Percentiles rank a stretch among this genome's conserved stretches.
Evolutionary conservation across 2,797 vertebrate species (phyloP).

Genomic region (Poecilia gillii): DNA sequence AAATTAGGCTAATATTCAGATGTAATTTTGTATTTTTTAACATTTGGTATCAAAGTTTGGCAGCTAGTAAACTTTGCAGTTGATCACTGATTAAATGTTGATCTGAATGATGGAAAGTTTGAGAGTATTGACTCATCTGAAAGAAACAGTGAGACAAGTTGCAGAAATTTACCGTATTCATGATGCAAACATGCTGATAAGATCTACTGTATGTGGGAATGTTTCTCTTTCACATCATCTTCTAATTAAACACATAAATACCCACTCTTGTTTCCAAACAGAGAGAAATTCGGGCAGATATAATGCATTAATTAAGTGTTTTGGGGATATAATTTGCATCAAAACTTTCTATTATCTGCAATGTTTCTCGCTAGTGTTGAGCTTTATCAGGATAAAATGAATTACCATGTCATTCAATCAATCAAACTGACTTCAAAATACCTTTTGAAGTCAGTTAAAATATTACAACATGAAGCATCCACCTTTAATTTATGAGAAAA

Average conservation of each 20-base stretch:
- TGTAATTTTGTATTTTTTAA: neutral
- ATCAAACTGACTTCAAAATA: neutral
- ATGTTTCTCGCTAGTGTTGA: neutral
- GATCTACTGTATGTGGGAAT: neutral
- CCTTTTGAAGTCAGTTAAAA: neutral
- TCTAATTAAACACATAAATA: neutral
- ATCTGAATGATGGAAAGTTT: neutral
- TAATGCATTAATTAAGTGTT: neutral
- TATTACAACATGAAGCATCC: neutral
- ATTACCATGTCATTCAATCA: neutral
- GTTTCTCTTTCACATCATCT: neutral
- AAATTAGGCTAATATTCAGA: neutral
- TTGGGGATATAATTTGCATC: neutral
- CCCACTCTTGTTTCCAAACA: neutral
- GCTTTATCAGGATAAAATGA: neutral
- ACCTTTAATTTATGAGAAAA: neutral
- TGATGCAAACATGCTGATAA: conserved; percentile 22
- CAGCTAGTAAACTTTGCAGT: neutral
- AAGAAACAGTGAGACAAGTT: conserved; percentile 1
- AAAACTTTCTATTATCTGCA: neutral
- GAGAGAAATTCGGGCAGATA: neutral
- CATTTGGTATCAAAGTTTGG: neutral
- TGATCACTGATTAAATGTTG: neutral
- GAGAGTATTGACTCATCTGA: neutral
- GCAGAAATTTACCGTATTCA: neutral